phyloP scores from a whole-genome alignment of 1,140 invertebrate species.

The Trichonephila clavata region DNA sequence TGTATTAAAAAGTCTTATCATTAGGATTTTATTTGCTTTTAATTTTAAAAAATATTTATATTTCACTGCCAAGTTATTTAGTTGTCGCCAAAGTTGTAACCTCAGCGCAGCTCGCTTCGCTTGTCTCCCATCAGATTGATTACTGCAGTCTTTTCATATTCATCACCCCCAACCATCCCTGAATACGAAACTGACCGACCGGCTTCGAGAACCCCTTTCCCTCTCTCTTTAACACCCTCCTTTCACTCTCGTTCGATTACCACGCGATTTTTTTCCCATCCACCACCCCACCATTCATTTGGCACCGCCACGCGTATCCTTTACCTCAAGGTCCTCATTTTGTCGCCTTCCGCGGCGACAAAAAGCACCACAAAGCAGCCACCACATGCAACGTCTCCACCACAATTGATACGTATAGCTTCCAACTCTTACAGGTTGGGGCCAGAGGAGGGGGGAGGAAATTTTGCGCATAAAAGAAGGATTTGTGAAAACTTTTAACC shows the following conservation, averaged over 20 bases:
- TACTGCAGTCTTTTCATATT: constrained; percentile 3
- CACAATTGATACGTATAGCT: constrained; percentile 22
- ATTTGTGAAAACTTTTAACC: constrained; percentile 35
- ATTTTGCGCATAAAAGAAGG: constrained; percentile 36
- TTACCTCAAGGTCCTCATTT: constrained; percentile 30
- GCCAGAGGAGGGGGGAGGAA: not conserved
- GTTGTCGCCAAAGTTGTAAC: not conserved
- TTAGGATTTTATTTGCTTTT: too few species aligned
- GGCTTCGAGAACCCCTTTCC: not conserved
- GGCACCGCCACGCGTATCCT: constrained; percentile 26
- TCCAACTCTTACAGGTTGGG: too few species aligned
- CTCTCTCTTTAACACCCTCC: constrained; percentile 4
- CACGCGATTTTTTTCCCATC: constrained; percentile 33
- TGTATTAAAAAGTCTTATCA: too few species aligned
- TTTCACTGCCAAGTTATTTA: not conserved
- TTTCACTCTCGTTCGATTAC: constrained; percentile 34
- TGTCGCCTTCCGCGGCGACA: constrained; percentile 6
- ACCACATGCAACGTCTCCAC: constrained; percentile 6
- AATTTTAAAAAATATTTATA: too few species aligned
- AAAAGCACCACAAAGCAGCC: constrained; percentile 5
- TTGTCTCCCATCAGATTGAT: constrained; percentile 53
- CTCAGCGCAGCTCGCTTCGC: constrained; percentile 17
- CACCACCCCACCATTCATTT: constrained; percentile 22
- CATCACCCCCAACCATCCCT: constrained; percentile 10
- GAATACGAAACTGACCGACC: constrained; percentile 27